Conservation (phyloP, 2,888 invertebrate genomes). For the Xanthia togata region DNA sequence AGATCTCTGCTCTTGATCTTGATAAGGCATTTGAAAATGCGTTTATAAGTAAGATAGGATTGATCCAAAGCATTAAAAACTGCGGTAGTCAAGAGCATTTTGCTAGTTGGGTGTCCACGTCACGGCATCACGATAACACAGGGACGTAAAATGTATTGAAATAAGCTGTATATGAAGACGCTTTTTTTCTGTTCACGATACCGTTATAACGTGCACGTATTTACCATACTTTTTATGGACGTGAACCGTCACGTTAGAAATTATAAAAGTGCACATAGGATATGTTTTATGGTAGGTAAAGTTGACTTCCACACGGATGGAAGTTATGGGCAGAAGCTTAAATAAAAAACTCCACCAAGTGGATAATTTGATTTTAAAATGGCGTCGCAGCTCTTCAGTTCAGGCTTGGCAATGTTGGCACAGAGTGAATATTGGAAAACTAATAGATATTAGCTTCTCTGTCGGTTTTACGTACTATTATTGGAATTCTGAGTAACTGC, state of each 20-base stretch:
- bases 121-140: background rate
- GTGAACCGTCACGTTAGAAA: too few species aligned
- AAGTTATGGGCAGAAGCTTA: background rate
- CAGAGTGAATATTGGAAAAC: slow-evolving; percentile 31
- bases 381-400: background rate
- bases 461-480: background rate
- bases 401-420: background rate
- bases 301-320: background rate
- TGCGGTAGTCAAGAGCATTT: too few species aligned
- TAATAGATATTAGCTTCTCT: slow-evolving; percentile 25
- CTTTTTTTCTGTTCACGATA: background rate
- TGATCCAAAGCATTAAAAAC: too few species aligned
- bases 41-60: too few species aligned
- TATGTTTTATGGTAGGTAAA: background rate
- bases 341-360: slow-evolving; percentile 11
- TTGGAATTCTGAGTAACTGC: background rate
- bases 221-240: background rate
- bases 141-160: background rate
- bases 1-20: too few species aligned
- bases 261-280: background rate
- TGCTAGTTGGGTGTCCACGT: background rate
- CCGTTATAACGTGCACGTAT: too few species aligned
- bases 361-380: slow-evolving; percentile 24
- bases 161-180: background rate
- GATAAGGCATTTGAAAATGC: too few species aligned